Evolutionary conservation across 1,140 invertebrate genomes (phyloP), one percentile per base, ranked within the genome.

Genomic region (Drosophila fuyamai): DNA sequence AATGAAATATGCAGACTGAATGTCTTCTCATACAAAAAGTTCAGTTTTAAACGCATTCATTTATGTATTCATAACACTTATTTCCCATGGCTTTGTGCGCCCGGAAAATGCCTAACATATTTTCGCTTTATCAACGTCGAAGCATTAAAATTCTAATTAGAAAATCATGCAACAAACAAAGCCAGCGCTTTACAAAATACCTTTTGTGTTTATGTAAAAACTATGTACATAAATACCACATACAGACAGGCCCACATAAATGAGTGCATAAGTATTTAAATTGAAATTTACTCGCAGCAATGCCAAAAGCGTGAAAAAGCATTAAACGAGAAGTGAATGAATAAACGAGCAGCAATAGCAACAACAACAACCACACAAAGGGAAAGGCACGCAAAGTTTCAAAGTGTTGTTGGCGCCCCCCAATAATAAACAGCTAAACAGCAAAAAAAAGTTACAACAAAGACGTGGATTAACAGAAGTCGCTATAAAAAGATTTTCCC

Each of bases 141-240:
- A 57, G 47, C 74, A 82, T 82, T 79, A 60, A 67, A 73, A 81
- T 79, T 79, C 80, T 75, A 68, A 81, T 81, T 77, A 61, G 56
- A 55, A 72, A 81, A 58, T 61, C 60, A 73, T 57, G 76, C 76
- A 79, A 46, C 60, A 65, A 54, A 36, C 46, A 50, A 44, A 32
- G 65, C 23, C 16, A 61, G 46, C 27, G 27, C 18, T 35, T 63
- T 72, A 81, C 50, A 71, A 77, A 81, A 77, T 81, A 18, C 36
- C 73, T 48, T n/a, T 59, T 81, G 73, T 73, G 80, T 82, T 72
- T 57, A 70, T 59, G 56, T 70, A 60, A 75, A 79, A 76, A 71
- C 55, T 60, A 80, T 81, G 78, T 76, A 81, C 76, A 71, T 63
- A 81, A 81, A 71, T 63, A 43, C 40, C 16, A 32, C 38, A 56